Evolutionary conservation across 1,140 invertebrate species (phyloP).

Genomic region (Augochlora pura): DNA sequence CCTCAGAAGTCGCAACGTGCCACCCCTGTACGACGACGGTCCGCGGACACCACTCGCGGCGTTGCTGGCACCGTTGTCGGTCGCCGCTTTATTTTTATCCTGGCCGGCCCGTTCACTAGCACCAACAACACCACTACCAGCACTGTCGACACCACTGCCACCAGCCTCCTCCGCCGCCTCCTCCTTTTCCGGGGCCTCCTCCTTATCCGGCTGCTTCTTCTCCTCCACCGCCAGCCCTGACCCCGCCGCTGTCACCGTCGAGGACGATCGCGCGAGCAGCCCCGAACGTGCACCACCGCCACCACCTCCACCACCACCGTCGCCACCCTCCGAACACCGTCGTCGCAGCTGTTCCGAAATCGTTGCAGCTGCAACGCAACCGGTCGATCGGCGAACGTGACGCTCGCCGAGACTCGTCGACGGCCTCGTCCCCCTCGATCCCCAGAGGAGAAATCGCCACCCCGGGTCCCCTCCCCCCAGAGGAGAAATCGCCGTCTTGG

Average conservation of each 20-base stretch:
- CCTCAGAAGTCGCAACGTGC: slow-evolving; percentile 64
- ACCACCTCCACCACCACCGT: slow-evolving; percentile 7
- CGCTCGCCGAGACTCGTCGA: not conserved
- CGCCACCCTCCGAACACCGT: slow-evolving; percentile 24
- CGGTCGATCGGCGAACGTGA: slow-evolving; percentile 3
- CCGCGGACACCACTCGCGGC: slow-evolving; percentile 16
- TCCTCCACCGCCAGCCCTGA: slow-evolving; percentile 14
- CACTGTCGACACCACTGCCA: slow-evolving; percentile 10
- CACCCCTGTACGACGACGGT: slow-evolving; percentile 52
- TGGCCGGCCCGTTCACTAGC: slow-evolving; percentile 3
- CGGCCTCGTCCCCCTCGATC: too few relatives aligned
- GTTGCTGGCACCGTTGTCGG: not conserved
- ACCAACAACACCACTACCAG: slow-evolving; percentile 26
- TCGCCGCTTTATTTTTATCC: not conserved
- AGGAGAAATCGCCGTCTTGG: too few relatives aligned
- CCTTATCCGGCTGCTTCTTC: slow-evolving; percentile 21
- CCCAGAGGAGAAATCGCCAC: too few relatives aligned
- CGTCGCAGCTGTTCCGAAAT: slow-evolving; percentile 54
- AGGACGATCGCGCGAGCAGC: not conserved
- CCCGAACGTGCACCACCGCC: slow-evolving; percentile 1
- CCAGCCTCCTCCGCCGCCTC: slow-evolving; percentile 31
- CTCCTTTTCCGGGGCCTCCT: slow-evolving; percentile 34
- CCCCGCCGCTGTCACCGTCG: slow-evolving; percentile 41
- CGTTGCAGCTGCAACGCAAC: slow-evolving; percentile 49
- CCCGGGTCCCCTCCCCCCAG: too few relatives aligned